Conservation (phyloP, 2,113 vertebrate species). For the Anhinga anhinga region DNA sequence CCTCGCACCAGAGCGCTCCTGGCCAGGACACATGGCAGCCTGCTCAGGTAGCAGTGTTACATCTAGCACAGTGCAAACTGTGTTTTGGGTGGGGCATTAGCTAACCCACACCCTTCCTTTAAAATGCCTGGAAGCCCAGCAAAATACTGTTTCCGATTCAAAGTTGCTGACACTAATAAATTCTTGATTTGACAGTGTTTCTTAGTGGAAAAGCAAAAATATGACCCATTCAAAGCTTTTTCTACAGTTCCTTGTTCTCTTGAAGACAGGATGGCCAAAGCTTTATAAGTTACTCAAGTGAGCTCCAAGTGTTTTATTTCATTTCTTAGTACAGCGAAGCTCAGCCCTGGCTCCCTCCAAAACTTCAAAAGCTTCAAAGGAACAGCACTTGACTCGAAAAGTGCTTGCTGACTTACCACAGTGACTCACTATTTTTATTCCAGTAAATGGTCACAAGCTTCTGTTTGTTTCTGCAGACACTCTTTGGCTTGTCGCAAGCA, state of each 20-base stretch:
- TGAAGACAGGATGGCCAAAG: not conserved
- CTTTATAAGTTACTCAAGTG: not conserved
- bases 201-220: not conserved
- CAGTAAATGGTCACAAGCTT: not conserved
- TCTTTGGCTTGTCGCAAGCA: not conserved
- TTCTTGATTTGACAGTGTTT: not conserved
- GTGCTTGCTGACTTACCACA: not conserved
- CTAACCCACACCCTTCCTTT: not conserved
- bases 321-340: not conserved
- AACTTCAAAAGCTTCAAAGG: not conserved
- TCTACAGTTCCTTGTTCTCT: not conserved
- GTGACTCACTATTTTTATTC: not conserved
- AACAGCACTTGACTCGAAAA: not conserved
- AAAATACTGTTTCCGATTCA: not conserved
- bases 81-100: accelerated
- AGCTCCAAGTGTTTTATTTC: not conserved
- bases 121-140: not conserved
- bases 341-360: not conserved
- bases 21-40: accelerated
- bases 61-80: not conserved
- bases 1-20: not conserved
- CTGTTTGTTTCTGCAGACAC: not conserved
- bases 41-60: not conserved
- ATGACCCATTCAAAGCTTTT: not conserved
- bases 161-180: not conserved